phyloP scores from a whole-genome alignment of 2,113 vertebrate genomes.

The Patagioenas fasciata region DNA sequence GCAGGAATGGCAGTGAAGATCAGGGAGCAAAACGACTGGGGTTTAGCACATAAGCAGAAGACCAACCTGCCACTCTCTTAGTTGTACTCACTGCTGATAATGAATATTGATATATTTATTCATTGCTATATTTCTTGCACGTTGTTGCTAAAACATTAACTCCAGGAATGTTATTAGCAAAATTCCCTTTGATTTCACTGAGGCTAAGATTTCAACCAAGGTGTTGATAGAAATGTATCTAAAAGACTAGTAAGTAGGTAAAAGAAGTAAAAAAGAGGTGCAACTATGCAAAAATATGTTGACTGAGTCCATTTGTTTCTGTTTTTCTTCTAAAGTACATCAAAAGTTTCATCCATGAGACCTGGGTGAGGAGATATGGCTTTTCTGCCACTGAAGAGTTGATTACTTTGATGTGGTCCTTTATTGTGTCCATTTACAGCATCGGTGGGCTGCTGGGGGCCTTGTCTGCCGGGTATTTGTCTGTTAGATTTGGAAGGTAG shows the following conservation, averaged over 20 bases:
- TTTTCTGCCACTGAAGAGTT: slow-evolving; percentile 52
- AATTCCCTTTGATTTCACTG: not conserved
- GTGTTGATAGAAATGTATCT: not conserved
- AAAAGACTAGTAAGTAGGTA: not conserved
- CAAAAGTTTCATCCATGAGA: slow-evolving; percentile 74
- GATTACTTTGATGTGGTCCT: slow-evolving; percentile 77
- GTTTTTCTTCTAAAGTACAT: slow-evolving; percentile 67
- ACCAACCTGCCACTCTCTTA: not conserved
- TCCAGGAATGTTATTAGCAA: not conserved
- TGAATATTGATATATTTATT: not conserved
- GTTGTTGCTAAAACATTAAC: not conserved
- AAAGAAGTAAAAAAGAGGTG: not conserved
- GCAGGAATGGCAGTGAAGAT: not conserved
- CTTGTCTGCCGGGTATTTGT: slow-evolving; percentile 68
- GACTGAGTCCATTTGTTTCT: not conserved
- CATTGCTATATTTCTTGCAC: not conserved
- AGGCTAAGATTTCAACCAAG: not conserved
- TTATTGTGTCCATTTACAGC: slow-evolving; percentile 75
- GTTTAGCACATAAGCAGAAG: not conserved
- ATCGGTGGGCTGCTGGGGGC: slow-evolving; percentile 74
- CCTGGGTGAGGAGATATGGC: slow-evolving; percentile 71
- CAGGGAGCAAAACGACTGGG: not conserved
- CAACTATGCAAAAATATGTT: not conserved
- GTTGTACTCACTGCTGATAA: not conserved
- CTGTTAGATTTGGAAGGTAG: slow-evolving; percentile 77